Base-by-base conservation (phyloP, 64 coral and sea anemone species). In the Stichodactyla helianthus region DNA sequence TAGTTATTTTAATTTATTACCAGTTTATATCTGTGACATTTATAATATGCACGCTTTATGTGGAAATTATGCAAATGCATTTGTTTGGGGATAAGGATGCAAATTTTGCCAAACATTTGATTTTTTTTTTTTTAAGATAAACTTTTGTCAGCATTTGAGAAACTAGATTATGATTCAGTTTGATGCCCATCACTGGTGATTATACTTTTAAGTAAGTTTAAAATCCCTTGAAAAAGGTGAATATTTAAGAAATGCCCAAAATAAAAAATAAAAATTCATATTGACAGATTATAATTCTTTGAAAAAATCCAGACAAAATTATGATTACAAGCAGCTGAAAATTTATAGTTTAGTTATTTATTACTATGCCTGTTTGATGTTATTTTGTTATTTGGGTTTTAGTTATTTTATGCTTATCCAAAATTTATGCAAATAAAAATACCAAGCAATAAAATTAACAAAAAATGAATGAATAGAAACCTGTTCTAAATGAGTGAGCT, bases 401-500 rank as follows among this genome's bases (percentile, higher is more conserved):
- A 5, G 10, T 58, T 58, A 58, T 74, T 74, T 74, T n/a, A n/a
- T n/a, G n/a, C n/a, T 27, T n/a, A 74, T 74, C 23, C 27, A 74
- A 74, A 74, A 31, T 74, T 74, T 74, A 74, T 27, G 22, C 68
- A 74, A 58, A 55, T 84, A 58, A 84, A 83, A 58, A 6, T 12
- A 59, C 6, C 26, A 90, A 88, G 80, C 53, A 14, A 81, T 50
- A 90, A 96, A 92, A 57, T 77, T 44, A 93, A 90, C 64, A 79
- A 16, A 71, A 76, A 87, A 67, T 59, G 35, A 92, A 87, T 82
- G 79, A 74, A 89, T 89, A 87, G 79, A 79, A 93, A 96, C 94
- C 94, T 96, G 91, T 74, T 96, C 94, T 96, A 93, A 96, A 90
- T 92, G 86, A 60, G 89, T 92, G 91, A 65, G 62, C 86, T 88